phyloP scores from a whole-genome alignment of 1,140 invertebrate genomes.

The Ganaspis sp. region DNA sequence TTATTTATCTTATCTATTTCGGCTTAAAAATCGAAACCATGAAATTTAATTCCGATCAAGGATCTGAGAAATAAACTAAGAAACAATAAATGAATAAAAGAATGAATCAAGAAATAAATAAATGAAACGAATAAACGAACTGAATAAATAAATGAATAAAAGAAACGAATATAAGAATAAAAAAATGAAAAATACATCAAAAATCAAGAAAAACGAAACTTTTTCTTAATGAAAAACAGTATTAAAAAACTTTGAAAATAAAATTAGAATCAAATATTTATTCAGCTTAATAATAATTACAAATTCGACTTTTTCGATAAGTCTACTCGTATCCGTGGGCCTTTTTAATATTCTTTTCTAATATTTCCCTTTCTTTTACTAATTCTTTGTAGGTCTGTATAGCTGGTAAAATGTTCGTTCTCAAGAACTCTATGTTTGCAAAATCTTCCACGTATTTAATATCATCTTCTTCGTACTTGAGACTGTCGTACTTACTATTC shows the following conservation, averaged over 20 bases:
- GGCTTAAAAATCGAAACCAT: background rate
- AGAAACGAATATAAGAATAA: background rate
- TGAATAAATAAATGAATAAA: too few relatives aligned
- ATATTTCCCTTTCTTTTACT: constrained; percentile 76
- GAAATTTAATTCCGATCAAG: background rate
- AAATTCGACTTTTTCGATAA: background rate
- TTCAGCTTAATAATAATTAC: background rate
- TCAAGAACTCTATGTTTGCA: constrained; percentile 78
- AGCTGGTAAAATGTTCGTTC: constrained; percentile 79
- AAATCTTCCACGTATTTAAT: constrained; percentile 80
- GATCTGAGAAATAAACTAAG: background rate
- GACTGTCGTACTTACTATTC: constrained; percentile 65
- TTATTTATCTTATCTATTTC: background rate
- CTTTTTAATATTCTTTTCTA: constrained; percentile 79
- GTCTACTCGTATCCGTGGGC: constrained; percentile 77
- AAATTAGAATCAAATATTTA: background rate
- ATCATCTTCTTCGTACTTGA: constrained; percentile 61
- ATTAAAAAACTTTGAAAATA: background rate
- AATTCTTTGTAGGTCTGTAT: constrained; percentile 82
- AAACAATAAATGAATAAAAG: too few relatives aligned
- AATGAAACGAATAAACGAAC: too few relatives aligned
- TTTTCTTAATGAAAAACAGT: too few relatives aligned
- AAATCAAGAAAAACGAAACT: too few relatives aligned
- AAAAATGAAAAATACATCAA: too few relatives aligned
- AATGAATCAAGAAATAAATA: background rate